Evolutionary conservation across 1,140 invertebrate species (phyloP).

Genomic region (Ostrea edulis): DNA sequence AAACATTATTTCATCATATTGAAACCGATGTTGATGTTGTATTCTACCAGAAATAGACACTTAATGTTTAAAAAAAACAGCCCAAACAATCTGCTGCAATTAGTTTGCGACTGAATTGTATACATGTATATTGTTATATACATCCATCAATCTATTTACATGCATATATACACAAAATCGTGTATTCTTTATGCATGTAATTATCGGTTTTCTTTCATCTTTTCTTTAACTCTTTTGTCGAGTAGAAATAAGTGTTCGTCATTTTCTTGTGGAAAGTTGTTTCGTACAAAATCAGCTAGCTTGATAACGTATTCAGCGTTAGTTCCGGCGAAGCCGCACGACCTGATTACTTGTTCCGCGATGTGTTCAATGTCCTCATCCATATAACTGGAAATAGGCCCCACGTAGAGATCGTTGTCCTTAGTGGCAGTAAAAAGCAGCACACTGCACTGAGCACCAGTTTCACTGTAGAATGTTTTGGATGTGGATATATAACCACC

Average conservation of each 20-base stretch:
- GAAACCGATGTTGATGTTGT: too few species aligned
- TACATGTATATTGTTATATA: too few species aligned
- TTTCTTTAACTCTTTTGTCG: slow-evolving; percentile 44
- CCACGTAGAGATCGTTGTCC: slow-evolving; percentile 89
- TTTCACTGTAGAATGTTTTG: slow-evolving; percentile 22
- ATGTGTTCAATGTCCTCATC: slow-evolving; percentile 83
- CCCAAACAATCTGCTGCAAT: too few species aligned
- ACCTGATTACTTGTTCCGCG: slow-evolving; percentile 86
- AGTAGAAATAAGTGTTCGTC: slow-evolving; percentile 86
- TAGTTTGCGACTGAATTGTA: too few species aligned
- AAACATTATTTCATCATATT: too few species aligned
- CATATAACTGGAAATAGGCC: slow-evolving; percentile 80
- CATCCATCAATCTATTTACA: too few species aligned
- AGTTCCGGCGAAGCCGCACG: slow-evolving; percentile 74
- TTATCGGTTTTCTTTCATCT: too few species aligned
- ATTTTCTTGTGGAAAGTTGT: slow-evolving; percentile 86
- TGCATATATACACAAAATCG: too few species aligned
- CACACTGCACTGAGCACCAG: slow-evolving; percentile 80
- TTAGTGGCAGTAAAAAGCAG: slow-evolving; percentile 88
- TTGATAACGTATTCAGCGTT: slow-evolving; percentile 92
- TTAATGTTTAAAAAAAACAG: too few species aligned
- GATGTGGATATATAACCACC: slow-evolving; percentile 85
- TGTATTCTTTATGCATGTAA: too few species aligned
- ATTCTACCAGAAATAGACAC: too few species aligned
- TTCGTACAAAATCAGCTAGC: slow-evolving; percentile 89